Conservation (phyloP, 2,113 vertebrate species). For the Leptobrachium ailaonicum region DNA sequence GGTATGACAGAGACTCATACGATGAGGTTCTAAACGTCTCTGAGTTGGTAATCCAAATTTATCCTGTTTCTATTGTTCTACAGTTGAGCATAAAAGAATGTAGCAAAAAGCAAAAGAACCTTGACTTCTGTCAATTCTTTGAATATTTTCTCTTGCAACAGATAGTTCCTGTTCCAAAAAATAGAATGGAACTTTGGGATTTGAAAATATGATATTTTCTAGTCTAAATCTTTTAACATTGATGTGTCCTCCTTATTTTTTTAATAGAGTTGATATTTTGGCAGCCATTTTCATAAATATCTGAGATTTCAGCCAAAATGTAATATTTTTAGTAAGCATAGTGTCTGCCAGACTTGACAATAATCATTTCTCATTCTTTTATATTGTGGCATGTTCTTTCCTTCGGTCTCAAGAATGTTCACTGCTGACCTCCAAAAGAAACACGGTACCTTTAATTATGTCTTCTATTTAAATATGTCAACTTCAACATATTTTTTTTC, state of each 20-base stretch:
- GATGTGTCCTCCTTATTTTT: conserved; percentile 13
- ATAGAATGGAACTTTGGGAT: neutral
- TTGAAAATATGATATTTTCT: conserved; percentile 10
- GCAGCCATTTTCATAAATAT: conserved; percentile 20
- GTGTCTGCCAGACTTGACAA: conserved; percentile 57
- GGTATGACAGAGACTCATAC: too few species aligned
- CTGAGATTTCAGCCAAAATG: conserved; percentile 29
- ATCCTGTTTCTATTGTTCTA: too few species aligned
- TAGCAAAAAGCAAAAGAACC: too few species aligned
- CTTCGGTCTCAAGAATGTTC: conserved; percentile 60
- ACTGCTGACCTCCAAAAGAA: conserved; percentile 57
- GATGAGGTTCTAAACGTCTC: too few species aligned
- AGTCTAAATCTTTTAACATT: conserved; percentile 16
- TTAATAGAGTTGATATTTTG: conserved; percentile 30
- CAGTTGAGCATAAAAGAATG: too few species aligned
- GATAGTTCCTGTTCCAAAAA: too few species aligned
- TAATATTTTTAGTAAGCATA: conserved; percentile 60
- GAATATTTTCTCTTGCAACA: too few species aligned
- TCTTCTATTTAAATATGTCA: conserved; percentile 56
- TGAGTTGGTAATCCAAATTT: too few species aligned
- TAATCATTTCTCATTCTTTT: conserved; percentile 65
- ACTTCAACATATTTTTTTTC: conserved; percentile 33
- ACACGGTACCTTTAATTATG: conserved; percentile 59
- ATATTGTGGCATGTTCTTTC: conserved; percentile 57
- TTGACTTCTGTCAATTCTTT: too few species aligned